Base-by-base conservation (phyloP, 2,888 invertebrate genomes). In the Aricia artaxerxes region DNA sequence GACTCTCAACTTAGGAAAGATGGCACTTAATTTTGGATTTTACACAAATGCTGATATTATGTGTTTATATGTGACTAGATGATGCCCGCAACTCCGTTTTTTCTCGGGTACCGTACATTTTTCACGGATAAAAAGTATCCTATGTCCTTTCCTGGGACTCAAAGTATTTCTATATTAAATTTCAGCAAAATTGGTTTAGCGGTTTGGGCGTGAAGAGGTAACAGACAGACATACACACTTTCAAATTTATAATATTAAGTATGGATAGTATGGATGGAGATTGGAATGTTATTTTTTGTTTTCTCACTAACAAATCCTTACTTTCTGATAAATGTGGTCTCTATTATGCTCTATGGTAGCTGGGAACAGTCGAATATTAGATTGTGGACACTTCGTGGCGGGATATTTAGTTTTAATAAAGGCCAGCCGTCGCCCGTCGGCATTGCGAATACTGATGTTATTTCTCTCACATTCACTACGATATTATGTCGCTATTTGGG, bases 361-460 rank as follows among this genome's bases (percentile, higher is more conserved):
- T 35, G 40, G 64, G 49, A 44, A 16, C 57, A 77, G 69, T 82
- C 80, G 79, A 86, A 84, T 86, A 87, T 87, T 84, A 86, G 88
- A 84, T 89, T 90, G 92, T 87, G 92, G 91, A 90, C 89, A 87
- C 89, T 92, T 90, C 91, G 93, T 82, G 93, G 93, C 87, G 86
- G 87, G 90, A 92, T 91, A 93, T 93, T 93, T 92, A 92, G 93
- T 93, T 94, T 93, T 93, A 93, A 94, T 93, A 93, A 93, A 93
- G 90, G 92, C 89, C 93, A 92, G 92, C 92, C 91, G 92, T 90
- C 90, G 91, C 91, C 84, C 86, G 85, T 86, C 87, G 88, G 91
- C 92, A 93, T 92, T 92, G 86, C 88, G 91, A 92, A 92, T 92
- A 91, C 92, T 92, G 93, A 93, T 91, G 93, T 87, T 86, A 91